Percentiles rank a stretch among this genome's conserved stretches.
Conservation (phyloP, 2,888 invertebrate genomes). For the Ferdinandea cuprea region DNA sequence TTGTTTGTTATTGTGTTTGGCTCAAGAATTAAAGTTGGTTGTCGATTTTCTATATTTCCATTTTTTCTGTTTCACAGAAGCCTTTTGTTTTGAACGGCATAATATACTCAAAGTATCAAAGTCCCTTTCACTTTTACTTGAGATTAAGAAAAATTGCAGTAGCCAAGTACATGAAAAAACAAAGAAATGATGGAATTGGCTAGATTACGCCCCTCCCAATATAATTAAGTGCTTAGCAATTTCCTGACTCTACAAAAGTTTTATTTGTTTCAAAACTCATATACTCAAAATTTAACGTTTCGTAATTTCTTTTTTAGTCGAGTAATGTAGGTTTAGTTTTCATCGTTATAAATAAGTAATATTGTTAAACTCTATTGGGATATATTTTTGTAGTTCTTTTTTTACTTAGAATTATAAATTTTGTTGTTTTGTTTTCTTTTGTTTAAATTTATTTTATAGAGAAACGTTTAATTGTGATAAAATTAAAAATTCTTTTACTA, state of each 20-base stretch:
- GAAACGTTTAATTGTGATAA: conserved; percentile 69
- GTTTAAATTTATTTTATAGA: conserved; percentile 58
- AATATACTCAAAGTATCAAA: too few species aligned
- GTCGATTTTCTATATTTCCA: too few species aligned
- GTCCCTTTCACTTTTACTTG: too few species aligned
- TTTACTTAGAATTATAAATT: conserved; percentile 50
- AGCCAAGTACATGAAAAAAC: too few species aligned
- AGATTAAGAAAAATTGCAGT: too few species aligned
- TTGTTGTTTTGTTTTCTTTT: conserved; percentile 32
- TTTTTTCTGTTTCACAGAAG: too few species aligned
- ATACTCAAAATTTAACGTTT: conserved; percentile 12
- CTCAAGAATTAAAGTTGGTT: too few species aligned
- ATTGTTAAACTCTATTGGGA: conserved; percentile 61
- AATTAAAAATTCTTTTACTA: conserved; percentile 64
- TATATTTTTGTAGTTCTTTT: conserved; percentile 60
- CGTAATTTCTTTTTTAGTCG: conserved; percentile 22
- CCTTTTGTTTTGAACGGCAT: too few species aligned
- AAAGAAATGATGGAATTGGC: too few species aligned
- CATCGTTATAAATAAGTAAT: conserved; percentile 63
- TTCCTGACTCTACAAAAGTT: conserved; percentile 27
- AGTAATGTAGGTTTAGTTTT: conserved; percentile 46
- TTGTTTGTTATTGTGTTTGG: too few species aligned
- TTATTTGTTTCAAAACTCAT: conserved; percentile 27
- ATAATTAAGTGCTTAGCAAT: too few species aligned
- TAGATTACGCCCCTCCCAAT: too few species aligned